These are phyloP conservation scores for Cuculus canorus DNA, from an alignment of 2,797 vertebrate genomes.

Conservation along the genomic window DNA sequence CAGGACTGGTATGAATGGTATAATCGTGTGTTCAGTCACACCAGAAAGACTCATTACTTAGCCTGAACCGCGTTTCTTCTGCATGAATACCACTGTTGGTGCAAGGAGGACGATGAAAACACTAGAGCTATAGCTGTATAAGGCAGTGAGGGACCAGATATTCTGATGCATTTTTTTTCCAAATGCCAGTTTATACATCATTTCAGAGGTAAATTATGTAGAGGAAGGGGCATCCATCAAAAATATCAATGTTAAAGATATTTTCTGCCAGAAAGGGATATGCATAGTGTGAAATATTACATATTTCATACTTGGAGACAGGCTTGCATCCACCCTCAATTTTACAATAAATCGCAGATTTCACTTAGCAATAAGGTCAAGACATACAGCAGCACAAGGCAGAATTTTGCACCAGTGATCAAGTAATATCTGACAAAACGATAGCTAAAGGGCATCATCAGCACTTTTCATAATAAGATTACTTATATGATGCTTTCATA, in stretches of 20 bases:
- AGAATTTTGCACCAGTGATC: background rate
- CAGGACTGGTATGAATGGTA: no score
- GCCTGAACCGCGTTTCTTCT: background rate
- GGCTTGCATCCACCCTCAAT: background rate
- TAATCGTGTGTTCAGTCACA: no score
- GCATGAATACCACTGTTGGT: background rate
- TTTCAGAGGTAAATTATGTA: background rate
- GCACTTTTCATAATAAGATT: background rate
- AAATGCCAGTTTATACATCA: background rate
- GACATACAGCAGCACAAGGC: background rate
- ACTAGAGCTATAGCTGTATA: background rate
- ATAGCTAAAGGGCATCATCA: background rate
- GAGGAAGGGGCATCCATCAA: background rate
- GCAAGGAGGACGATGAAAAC: background rate
- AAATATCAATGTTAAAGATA: background rate
- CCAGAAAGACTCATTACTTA: background rate
- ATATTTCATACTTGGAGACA: rapidly evolving
- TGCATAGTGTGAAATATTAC: background rate
- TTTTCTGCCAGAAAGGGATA: background rate
- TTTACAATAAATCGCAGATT: background rate
- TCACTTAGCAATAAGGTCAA: background rate
- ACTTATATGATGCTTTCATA: background rate
- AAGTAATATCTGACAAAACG: background rate
- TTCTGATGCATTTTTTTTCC: background rate
- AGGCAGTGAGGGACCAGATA: background rate